Evolutionary conservation across 37 sponge, comb jelly and placozoan species (phyloP).

Genomic region (Trichoplax adhaerens): DNA sequence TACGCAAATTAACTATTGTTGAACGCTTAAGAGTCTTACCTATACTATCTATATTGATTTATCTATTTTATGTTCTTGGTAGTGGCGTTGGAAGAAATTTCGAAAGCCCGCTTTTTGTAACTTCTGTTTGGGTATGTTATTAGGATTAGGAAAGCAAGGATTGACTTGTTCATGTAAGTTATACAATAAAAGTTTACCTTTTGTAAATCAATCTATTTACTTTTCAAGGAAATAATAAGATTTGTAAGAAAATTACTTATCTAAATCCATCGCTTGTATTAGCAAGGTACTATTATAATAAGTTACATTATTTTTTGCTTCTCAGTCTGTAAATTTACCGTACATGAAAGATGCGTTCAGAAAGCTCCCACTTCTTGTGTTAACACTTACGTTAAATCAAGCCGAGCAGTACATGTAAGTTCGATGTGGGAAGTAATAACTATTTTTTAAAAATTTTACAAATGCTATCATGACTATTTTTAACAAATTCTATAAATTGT

Average conservation of each 20-base stretch:
- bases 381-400: too few species aligned
- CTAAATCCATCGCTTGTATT: too few species aligned
- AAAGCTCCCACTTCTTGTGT: too few species aligned
- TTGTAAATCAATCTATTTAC: too few species aligned
- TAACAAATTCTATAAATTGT: neutral
- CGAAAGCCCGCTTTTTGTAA: neutral
- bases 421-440: too few species aligned
- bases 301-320: neutral
- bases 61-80: neutral
- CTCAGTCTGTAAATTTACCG: constrained; percentile 4
- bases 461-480: neutral
- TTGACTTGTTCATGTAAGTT: neutral
- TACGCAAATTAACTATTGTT: neutral
- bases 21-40: neutral
- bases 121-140: constrained; percentile 7
- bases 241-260: too few species aligned
- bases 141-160: constrained; percentile 3
- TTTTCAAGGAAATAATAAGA: too few species aligned
- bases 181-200: too few species aligned
- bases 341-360: constrained; percentile 12
- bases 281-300: neutral
- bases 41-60: neutral
- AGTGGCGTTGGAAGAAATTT: constrained; percentile 13
- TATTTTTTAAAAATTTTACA: too few species aligned
- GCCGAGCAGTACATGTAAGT: too few species aligned